Percentiles rank a stretch among this genome's conserved stretches.
Conservation (phyloP, 2,888 invertebrate species). For the Ecdyonurus torrentis region DNA sequence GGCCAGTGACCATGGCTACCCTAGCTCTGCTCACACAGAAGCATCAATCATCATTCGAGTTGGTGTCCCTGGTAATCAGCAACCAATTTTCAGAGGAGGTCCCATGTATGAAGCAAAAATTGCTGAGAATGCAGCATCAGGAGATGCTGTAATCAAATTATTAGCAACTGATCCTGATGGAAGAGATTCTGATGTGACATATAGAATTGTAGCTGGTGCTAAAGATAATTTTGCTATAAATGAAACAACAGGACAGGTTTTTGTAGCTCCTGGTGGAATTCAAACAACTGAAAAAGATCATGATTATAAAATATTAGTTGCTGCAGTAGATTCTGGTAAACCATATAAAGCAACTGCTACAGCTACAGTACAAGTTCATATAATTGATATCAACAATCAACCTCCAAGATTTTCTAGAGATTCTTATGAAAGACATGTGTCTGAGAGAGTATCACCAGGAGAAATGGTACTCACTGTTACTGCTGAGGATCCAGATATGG, state of each 20-base stretch:
- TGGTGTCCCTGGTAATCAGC: slow-evolving; percentile 60
- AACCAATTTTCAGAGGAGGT: slow-evolving; percentile 58
- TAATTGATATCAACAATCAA: slow-evolving; percentile 66
- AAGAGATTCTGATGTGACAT: slow-evolving; percentile 45
- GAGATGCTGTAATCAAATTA: slow-evolving; percentile 50
- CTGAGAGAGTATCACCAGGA: slow-evolving; percentile 41
- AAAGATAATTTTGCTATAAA: slow-evolving; percentile 63
- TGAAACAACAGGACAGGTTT: slow-evolving; percentile 24
- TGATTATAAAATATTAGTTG: background rate
- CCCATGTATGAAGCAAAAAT: slow-evolving; percentile 51
- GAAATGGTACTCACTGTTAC: slow-evolving; percentile 42
- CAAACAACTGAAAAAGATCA: background rate
- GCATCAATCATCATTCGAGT: slow-evolving; percentile 51
- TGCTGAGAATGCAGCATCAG: slow-evolving; percentile 49
- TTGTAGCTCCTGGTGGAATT: slow-evolving; percentile 2
- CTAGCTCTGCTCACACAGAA: slow-evolving; percentile 38
- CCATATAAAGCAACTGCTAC: slow-evolving; percentile 50
- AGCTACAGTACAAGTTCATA: slow-evolving; percentile 51
- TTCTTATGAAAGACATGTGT: slow-evolving; percentile 37
- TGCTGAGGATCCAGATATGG: slow-evolving; percentile 54
- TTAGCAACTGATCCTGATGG: slow-evolving; percentile 67
- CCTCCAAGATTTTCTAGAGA: slow-evolving; percentile 53
- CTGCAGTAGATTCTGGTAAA: background rate
- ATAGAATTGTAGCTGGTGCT: slow-evolving; percentile 53
- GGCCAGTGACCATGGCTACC: slow-evolving; percentile 22